Percentiles rank a stretch among this genome's conserved stretches.
Conservation (phyloP, 2,113 vertebrate species). For the Neoarius graeffei region DNA sequence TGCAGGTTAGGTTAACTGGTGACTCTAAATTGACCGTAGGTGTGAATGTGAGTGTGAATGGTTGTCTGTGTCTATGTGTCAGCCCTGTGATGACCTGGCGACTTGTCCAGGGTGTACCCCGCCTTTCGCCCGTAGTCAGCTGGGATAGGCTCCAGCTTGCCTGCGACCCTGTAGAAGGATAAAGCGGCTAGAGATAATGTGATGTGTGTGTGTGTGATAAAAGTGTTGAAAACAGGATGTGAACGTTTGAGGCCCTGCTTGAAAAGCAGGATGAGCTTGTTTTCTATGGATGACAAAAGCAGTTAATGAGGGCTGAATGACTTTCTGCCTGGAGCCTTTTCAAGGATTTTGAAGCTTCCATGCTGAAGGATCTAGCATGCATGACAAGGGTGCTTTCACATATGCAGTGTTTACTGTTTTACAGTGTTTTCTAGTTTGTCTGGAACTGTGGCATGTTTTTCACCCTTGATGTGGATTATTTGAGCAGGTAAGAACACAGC, state of each 20-base stretch:
- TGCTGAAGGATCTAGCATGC: background rate
- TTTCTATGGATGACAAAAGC: conserved; percentile 4
- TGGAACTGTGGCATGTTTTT: background rate
- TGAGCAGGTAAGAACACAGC: background rate
- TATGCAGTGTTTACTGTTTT: background rate
- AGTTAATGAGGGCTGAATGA: conserved; percentile 6
- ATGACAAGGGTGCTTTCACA: background rate
- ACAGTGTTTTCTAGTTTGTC: background rate
- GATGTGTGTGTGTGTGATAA: too few species aligned
- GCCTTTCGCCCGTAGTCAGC: too few species aligned
- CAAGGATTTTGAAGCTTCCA: conserved; percentile 1
- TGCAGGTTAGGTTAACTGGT: too few species aligned
- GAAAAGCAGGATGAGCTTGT: conserved; percentile 14
- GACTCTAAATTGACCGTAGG: too few species aligned
- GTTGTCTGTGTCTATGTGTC: too few species aligned
- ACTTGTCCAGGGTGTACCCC: too few species aligned
- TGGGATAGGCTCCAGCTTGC: too few species aligned
- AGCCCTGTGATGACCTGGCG: too few species aligned
- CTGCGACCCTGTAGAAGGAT: too few species aligned
- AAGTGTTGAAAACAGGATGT: conserved; percentile 6
- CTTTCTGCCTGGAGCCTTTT: conserved; percentile 6
- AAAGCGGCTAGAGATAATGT: too few species aligned
- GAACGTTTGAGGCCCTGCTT: background rate
- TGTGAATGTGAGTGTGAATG: too few species aligned
- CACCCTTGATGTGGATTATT: background rate